A percentile compares a stretch with the other conserved stretches of the same genome.
phyloP scores from a whole-genome alignment of 2,888 invertebrate genomes.

The Stenodera caucasica region DNA sequence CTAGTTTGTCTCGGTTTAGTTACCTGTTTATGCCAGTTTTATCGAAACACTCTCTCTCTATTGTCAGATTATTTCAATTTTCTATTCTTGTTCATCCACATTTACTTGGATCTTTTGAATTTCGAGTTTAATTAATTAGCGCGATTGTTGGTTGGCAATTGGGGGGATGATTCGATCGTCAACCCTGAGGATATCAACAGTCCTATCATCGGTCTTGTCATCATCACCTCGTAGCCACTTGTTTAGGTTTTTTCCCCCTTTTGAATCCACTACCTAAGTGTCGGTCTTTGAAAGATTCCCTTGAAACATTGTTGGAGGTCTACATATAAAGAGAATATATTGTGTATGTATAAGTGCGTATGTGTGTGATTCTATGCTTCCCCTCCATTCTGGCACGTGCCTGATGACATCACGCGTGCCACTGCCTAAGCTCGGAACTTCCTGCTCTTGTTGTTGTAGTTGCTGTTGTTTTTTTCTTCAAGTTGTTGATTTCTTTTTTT shows the following conservation, averaged over 20 bases:
- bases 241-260: not conserved
- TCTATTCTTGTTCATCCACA: not conserved
- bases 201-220: not conserved
- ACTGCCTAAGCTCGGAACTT: slow-evolving; percentile 36
- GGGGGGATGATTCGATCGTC: slow-evolving; percentile 2
- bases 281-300: not conserved
- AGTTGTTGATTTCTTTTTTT: slow-evolving; percentile 26
- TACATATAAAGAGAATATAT: not conserved
- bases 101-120: not conserved
- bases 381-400: slow-evolving; percentile 31
- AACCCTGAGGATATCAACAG: not conserved
- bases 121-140: not conserved
- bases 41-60: not conserved
- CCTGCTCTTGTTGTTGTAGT: slow-evolving; percentile 24
- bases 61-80: not conserved
- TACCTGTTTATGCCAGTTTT: not conserved
- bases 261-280: not conserved
- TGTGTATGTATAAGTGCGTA: not conserved
- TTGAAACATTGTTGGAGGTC: slow-evolving; percentile 4
- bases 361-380: slow-evolving; percentile 15
- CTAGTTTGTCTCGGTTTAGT: not conserved
- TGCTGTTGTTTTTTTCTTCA: slow-evolving; percentile 6
- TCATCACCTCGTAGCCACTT: not conserved
- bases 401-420: slow-evolving; percentile 39
- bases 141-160: not conserved